phyloP scores from a whole-genome alignment of 2,797 vertebrate species.

The Holocentrus rufus region DNA sequence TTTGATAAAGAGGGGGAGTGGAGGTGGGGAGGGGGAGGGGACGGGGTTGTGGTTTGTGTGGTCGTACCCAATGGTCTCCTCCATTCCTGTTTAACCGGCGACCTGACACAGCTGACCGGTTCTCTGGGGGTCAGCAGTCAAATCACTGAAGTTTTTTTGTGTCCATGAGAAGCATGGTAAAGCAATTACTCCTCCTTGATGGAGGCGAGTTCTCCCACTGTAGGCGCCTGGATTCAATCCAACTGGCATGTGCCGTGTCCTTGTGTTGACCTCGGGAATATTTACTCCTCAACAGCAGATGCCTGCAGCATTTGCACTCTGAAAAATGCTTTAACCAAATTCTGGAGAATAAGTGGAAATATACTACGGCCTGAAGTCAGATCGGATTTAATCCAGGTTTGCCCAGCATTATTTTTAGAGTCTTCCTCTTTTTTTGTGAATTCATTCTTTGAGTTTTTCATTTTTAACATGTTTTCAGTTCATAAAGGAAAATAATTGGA shows the following conservation, averaged over 20 bases:
- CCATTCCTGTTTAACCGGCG: slow-evolving; percentile 26
- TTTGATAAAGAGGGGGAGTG: not conserved
- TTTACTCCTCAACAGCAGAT: slow-evolving; percentile 39
- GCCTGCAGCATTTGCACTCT: slow-evolving; percentile 6
- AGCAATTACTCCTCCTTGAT: slow-evolving; percentile 10
- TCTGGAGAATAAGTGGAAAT: not conserved
- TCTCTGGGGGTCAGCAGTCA: slow-evolving; percentile 27
- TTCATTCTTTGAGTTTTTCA: not conserved
- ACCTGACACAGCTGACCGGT: slow-evolving; percentile 17
- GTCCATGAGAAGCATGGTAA: slow-evolving; percentile 4
- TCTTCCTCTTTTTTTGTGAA: not conserved
- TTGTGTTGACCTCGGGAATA: slow-evolving; percentile 40
- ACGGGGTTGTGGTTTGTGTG: slow-evolving; percentile 33
- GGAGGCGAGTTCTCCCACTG: slow-evolving; percentile 28
- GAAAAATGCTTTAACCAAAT: not conserved
- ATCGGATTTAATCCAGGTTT: slow-evolving; percentile 59
- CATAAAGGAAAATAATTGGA: not conserved
- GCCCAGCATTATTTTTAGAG: not conserved
- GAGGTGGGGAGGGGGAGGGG: slow-evolving; percentile 1
- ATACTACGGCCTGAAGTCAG: slow-evolving; percentile 22
- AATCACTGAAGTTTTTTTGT: slow-evolving; percentile 15
- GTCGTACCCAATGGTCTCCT: slow-evolving; percentile 33
- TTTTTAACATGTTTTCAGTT: slow-evolving; percentile 1
- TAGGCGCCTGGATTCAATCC: slow-evolving; percentile 64
- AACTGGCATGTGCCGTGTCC: slow-evolving; percentile 47